phyloP scores from a whole-genome alignment of 1,140 invertebrate species.

The Drosophila sucinea region DNA sequence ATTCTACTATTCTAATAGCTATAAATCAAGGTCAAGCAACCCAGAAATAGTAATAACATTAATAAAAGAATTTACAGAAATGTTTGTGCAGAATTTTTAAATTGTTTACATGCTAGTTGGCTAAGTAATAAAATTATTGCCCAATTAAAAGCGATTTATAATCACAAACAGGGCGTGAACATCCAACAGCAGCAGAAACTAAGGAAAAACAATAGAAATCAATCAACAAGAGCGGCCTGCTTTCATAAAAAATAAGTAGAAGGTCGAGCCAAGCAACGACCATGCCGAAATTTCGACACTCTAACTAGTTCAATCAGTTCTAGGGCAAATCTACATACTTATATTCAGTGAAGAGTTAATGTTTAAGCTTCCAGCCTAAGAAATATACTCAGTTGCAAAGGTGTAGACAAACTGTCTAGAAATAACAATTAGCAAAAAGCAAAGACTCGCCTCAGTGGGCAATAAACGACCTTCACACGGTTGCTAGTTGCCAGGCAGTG shows the following conservation, averaged over 20 bases:
- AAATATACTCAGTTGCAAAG: neutral
- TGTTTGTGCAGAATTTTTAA: neutral
- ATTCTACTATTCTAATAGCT: too few species aligned
- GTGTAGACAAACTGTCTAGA: neutral
- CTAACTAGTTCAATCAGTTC: neutral
- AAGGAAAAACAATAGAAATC: slow-evolving; percentile 3
- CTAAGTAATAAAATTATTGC: neutral
- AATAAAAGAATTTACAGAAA: too few species aligned
- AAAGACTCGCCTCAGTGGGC: slow-evolving; percentile 5
- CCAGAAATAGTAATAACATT: too few species aligned
- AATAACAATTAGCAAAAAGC: slow-evolving; percentile 7
- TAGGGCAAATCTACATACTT: too few species aligned
- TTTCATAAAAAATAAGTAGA: slow-evolving; percentile 6
- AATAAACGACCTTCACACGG: neutral
- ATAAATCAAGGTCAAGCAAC: too few species aligned
- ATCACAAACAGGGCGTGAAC: slow-evolving; percentile 4
- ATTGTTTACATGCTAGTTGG: neutral
- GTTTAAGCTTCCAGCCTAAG: too few species aligned
- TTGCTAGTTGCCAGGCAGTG: neutral
- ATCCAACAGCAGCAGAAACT: neutral
- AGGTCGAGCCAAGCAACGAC: neutral
- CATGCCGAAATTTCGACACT: neutral
- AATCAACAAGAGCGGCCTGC: slow-evolving; percentile 9
- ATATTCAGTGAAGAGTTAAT: too few species aligned
- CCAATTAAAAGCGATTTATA: neutral